phyloP scores from a whole-genome alignment of 2,888 invertebrate species.

The Apamea crenata region DNA sequence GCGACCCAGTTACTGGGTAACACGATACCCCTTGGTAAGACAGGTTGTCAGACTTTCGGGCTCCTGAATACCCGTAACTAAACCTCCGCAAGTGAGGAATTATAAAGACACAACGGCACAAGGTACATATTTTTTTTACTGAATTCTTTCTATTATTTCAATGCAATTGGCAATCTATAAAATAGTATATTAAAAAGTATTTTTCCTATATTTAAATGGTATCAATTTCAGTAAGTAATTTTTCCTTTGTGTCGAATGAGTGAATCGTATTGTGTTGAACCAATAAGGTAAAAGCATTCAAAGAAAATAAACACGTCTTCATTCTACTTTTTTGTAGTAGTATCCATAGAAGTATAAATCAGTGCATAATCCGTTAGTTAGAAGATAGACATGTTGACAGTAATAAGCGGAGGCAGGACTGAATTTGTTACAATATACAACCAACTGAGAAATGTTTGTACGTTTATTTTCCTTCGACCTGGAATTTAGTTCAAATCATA shows the following conservation, averaged over 20 bases:
- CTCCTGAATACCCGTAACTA: neutral
- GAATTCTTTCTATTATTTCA: neutral
- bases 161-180: neutral
- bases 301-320: neutral
- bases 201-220: neutral
- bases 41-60: too few species aligned
- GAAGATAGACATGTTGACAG: neutral
- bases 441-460: neutral
- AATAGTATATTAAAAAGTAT: neutral
- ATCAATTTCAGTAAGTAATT: neutral
- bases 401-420: neutral
- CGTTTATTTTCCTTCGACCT: too few species aligned
- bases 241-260: neutral
- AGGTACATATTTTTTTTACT: neutral
- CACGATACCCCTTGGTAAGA: too few species aligned
- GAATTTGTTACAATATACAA: neutral
- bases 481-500: neutral
- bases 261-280: neutral
- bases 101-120: neutral
- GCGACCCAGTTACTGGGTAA: too few species aligned
- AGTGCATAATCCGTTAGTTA: neutral
- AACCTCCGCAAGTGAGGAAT: too few species aligned
- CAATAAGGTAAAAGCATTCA: neutral
- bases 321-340: neutral
- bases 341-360: constrained; percentile 5